Conservation (phyloP, 2,797 vertebrate species). For the Pelodytes ibericus region DNA sequence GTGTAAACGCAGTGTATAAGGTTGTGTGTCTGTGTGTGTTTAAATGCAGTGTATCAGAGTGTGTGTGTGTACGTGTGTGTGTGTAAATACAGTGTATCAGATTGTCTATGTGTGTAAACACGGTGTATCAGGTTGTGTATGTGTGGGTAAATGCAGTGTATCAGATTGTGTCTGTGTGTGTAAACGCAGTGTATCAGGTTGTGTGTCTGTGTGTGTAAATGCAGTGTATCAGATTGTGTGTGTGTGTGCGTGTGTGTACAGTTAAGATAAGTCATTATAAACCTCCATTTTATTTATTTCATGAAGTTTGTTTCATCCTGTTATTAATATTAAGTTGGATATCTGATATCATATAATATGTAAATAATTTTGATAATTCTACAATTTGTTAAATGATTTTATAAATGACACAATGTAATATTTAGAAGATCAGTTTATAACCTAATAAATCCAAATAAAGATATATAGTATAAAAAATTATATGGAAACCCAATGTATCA, state of each 20-base stretch:
- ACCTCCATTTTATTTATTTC: too few species aligned
- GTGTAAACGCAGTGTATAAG: not conserved
- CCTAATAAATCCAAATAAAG: too few species aligned
- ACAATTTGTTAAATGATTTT: too few species aligned
- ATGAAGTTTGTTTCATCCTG: too few species aligned
- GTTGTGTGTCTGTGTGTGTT: not conserved
- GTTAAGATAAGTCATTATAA: too few species aligned
- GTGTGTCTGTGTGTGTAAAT: not conserved
- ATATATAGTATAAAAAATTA: too few species aligned
- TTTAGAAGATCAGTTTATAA: too few species aligned
- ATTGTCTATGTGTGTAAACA: not conserved
- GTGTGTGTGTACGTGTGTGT: not conserved
- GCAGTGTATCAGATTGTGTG: not conserved
- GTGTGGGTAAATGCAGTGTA: not conserved
- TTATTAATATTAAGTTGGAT: too few species aligned
- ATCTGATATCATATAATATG: too few species aligned
- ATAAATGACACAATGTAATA: too few species aligned
- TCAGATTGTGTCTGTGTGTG: not conserved
- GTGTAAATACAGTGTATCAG: not conserved
- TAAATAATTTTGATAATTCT: too few species aligned
- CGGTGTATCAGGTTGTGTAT: not conserved
- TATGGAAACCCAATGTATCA: too few species aligned
- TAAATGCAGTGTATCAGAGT: not conserved
- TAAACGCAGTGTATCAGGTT: not conserved
- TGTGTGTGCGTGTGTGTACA: not conserved